Base-by-base conservation (phyloP, 2,113 vertebrate genomes). In the Mustelus asterias region DNA sequence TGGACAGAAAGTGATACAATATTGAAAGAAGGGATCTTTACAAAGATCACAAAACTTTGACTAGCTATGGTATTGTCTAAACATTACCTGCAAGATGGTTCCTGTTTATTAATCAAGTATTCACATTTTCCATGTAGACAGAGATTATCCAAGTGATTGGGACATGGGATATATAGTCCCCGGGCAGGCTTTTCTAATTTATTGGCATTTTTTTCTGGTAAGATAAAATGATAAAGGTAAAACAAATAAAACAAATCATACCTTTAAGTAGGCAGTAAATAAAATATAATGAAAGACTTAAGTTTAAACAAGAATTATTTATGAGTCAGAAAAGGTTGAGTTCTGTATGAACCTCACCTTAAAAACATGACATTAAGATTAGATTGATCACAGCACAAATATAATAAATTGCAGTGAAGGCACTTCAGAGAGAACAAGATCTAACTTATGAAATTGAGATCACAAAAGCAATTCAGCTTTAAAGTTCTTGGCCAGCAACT, bases 101-200 rank as follows among this genome's bases (percentile, higher is more conserved):
- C 98, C 97, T 98, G 98, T 97, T 98, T 98, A 95, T 98, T 98
- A 95, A 98, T 97, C 96, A 98, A 98, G 96, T 99, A 99, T 97
- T 99, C 99, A 95, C 99, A 99, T 97, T 99, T 99, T 96, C 99
- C 99, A 0, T 99, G 99, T 97, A 99, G 97, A 96, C 99, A 99
- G 98, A 99, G 99, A 97, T 98, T 98, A 54, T 99, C 99, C 97
- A 98, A 99, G 96, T 98, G 98, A 96, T 99, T 99, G 95, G 99
- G 99, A 98, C 99, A 99, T 94, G 99, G 99, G 96, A 98, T 98
- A 97, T 98, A 98, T 96, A 98, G 98, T 96, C 98, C 98, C 96
- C 98, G 98, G 94, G 98, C 98, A 96, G 98, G 98, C 97, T 98
- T 98, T 96, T 98, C 98, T 96, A 98, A 97, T 95, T 98, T 98